Conservation (phyloP, 2,888 invertebrate genomes). For the Philonicus albiceps region DNA sequence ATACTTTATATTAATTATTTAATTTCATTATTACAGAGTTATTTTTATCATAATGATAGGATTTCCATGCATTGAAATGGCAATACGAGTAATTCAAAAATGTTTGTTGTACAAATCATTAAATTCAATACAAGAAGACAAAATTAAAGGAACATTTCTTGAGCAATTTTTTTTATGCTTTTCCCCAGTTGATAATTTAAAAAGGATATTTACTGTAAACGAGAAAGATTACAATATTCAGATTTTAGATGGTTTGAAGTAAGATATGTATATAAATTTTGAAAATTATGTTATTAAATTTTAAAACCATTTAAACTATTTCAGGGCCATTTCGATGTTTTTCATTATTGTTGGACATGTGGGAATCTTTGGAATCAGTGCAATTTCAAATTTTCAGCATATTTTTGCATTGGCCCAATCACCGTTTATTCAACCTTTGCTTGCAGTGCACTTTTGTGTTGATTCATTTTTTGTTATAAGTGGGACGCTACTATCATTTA, state of each 20-base stretch:
- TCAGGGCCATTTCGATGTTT: constrained; percentile 63
- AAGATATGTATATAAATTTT: not conserved
- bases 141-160: not conserved
- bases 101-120: not conserved
- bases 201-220: constrained; percentile 44
- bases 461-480: constrained; percentile 64
- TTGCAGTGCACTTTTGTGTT: constrained; percentile 64
- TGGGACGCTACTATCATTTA: constrained; percentile 49
- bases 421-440: constrained; percentile 60
- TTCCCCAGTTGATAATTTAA: constrained; percentile 46
- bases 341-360: constrained; percentile 68
- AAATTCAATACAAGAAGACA: not conserved
- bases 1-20: not conserved
- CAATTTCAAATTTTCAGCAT: constrained; percentile 59
- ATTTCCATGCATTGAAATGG: not conserved
- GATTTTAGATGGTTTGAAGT: not conserved
- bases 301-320: not conserved
- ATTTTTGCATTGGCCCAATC: constrained; percentile 58
- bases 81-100: not conserved
- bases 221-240: not conserved
- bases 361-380: constrained; percentile 61
- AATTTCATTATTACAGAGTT: not conserved
- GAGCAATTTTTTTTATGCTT: constrained; percentile 48
- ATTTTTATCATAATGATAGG: not conserved
- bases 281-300: not conserved